phyloP scores from a whole-genome alignment of 1,140 invertebrate genomes.

The Drosophila lowei region DNA sequence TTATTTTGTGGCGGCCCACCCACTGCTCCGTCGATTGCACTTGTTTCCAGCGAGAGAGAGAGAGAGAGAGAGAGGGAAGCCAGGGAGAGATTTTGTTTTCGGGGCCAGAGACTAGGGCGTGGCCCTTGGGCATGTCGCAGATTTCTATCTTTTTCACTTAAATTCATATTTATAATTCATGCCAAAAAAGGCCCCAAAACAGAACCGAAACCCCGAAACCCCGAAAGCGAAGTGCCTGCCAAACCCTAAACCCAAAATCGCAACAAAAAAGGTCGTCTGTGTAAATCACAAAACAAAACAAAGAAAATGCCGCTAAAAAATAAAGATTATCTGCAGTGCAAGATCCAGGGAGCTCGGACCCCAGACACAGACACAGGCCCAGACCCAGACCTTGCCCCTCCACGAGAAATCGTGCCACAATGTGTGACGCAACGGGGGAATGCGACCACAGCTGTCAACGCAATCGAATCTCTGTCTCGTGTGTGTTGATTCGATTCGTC shows the following conservation, averaged over 20 bases:
- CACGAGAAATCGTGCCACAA: constrained; percentile 19
- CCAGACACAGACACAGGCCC: too few relatives aligned
- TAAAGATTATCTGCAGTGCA: constrained; percentile 54
- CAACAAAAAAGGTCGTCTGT: constrained; percentile 36
- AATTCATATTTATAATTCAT: constrained; percentile 69
- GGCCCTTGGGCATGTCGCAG: constrained; percentile 24
- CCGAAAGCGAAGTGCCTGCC: constrained; percentile 33
- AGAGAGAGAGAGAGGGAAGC: background rate
- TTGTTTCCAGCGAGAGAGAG: constrained; percentile 13
- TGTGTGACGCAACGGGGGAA: too few relatives aligned
- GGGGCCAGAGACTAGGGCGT: constrained; percentile 26
- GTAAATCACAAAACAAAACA: constrained; percentile 65
- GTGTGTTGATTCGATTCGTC: constrained; percentile 26
- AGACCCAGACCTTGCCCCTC: constrained; percentile 3
- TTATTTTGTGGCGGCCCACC: constrained; percentile 4
- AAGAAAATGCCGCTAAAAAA: constrained; percentile 50
- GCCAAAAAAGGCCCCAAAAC: constrained; percentile 3
- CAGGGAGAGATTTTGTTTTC: constrained; percentile 7
- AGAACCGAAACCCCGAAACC: constrained; percentile 2
- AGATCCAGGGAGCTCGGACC: too few relatives aligned
- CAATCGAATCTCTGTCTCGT: too few relatives aligned
- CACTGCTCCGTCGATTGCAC: constrained; percentile 19
- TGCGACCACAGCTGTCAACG: too few relatives aligned
- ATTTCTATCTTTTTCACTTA: constrained; percentile 70
- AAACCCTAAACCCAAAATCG: constrained; percentile 25